Conservation (phyloP, 2,113 vertebrate species). For the Anguilla japonica region DNA sequence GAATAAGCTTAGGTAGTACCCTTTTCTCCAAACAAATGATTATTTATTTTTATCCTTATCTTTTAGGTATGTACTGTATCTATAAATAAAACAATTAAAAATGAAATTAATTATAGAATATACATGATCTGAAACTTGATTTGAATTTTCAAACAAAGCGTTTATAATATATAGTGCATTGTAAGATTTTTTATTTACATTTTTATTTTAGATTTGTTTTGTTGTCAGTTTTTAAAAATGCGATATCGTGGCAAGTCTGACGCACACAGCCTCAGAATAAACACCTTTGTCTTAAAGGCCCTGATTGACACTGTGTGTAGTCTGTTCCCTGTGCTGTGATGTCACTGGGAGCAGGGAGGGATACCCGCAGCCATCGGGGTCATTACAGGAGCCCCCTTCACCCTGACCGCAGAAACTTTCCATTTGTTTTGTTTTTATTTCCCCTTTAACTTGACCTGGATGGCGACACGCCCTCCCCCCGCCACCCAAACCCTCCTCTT, state of each 20-base stretch:
- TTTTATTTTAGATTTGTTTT: no score
- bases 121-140: no score
- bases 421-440: slow-evolving; percentile 26
- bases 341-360: slow-evolving; percentile 6
- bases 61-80: no score
- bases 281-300: background rate
- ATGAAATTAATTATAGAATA: no score
- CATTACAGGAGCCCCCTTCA: slow-evolving; percentile 7
- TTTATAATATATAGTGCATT: no score
- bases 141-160: no score
- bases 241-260: no score
- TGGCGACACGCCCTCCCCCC: background rate
- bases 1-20: background rate
- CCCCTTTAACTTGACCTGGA: slow-evolving; percentile 29
- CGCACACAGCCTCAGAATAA: background rate
- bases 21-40: no score
- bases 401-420: background rate
- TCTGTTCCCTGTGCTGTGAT: background rate
- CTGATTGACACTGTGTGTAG: background rate
- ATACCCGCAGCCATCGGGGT: background rate
- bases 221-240: no score
- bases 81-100: no score
- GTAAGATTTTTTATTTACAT: no score
- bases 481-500: background rate
- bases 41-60: no score